phyloP scores from a whole-genome alignment of 1,140 invertebrate genomes.

The Forficula auricularia region DNA sequence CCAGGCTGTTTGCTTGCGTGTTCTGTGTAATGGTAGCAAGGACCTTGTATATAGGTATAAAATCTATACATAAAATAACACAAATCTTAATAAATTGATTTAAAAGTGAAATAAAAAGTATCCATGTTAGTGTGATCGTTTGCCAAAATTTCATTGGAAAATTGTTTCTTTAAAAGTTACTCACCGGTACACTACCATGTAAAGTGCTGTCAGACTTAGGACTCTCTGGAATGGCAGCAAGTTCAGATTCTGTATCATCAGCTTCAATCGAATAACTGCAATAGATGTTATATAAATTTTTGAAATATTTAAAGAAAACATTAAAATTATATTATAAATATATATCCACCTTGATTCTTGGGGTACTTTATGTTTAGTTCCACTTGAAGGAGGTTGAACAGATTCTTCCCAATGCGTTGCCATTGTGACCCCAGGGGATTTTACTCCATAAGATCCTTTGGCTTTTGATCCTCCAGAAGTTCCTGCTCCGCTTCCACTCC shows the following conservation, averaged over 20 bases:
- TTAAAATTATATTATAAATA: neutral
- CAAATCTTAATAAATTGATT: too few species aligned
- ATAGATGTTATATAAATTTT: neutral
- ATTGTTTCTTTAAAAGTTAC: neutral
- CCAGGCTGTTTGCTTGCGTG: too few species aligned
- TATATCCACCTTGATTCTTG: too few species aligned
- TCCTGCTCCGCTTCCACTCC: neutral
- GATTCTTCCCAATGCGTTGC: slow-evolving; percentile 52
- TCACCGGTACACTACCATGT: slow-evolving; percentile 44
- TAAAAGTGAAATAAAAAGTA: too few species aligned
- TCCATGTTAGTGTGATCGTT: too few species aligned
- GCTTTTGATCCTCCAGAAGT: too few species aligned
- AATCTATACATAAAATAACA: too few species aligned
- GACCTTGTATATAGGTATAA: too few species aligned
- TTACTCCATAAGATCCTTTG: slow-evolving; percentile 13
- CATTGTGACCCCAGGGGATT: slow-evolving; percentile 36
- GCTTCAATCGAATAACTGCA: slow-evolving; percentile 53
- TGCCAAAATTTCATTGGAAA: neutral
- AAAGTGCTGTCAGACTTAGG: slow-evolving; percentile 67
- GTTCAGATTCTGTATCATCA: slow-evolving; percentile 68
- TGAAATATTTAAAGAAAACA: neutral
- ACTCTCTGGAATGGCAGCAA: slow-evolving; percentile 73
- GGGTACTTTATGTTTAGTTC: too few species aligned
- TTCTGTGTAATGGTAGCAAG: too few species aligned
- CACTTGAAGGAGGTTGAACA: slow-evolving; percentile 4